Base-by-base conservation (phyloP, 2,888 invertebrate species). In the Erebia palarica region DNA sequence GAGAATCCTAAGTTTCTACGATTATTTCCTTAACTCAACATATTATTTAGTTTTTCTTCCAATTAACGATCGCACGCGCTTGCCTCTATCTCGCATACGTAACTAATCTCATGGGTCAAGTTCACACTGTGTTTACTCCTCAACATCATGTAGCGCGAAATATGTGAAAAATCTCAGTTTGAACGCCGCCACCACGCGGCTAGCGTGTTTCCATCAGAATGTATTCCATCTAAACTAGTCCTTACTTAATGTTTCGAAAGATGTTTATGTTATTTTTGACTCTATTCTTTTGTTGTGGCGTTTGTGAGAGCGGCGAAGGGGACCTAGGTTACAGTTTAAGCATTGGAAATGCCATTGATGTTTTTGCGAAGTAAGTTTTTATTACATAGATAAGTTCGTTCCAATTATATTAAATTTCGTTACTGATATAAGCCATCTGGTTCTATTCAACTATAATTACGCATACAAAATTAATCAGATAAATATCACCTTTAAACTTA, bases 61-160 rank as follows among this genome's bases (percentile, higher is more conserved):
- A 55, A 55, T 13, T 61, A 61, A 44, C 44, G 4, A 7, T 18
- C 21, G 65, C 65, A 58, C 69, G 58, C 57, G 47, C 44, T 16
- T 53, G 65, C 27, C 65, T 53, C 21, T 72, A 66, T 67, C 60
- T 77, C 78, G 69, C 57, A 77, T 80, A 71, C 68, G 68, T 61
- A 70, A 68, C 86, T 90, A 91, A 91, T 92, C 90, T 91, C 90
- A 80, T 80, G 80, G 92, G 91, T 92, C 92, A 93, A 93, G 92
- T 91, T 90, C 90, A 91, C 69, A 78, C 76, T 75, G 75, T 87
- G 86, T 89, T 88, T 87, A 87, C 86, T 80, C 77, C 75, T 76
- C 77, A 79, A 84, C 84, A 86, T 89, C 36, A 7, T 36, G 36
- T 36, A 36, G 5, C 89, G 92, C 91, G 81, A 92, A 92, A 89